Percentiles rank a stretch among this genome's conserved stretches.
These are phyloP conservation scores for Echinops telfairi DNA, from an alignment of 2,113 vertebrate species.

Conservation along the genomic window DNA sequence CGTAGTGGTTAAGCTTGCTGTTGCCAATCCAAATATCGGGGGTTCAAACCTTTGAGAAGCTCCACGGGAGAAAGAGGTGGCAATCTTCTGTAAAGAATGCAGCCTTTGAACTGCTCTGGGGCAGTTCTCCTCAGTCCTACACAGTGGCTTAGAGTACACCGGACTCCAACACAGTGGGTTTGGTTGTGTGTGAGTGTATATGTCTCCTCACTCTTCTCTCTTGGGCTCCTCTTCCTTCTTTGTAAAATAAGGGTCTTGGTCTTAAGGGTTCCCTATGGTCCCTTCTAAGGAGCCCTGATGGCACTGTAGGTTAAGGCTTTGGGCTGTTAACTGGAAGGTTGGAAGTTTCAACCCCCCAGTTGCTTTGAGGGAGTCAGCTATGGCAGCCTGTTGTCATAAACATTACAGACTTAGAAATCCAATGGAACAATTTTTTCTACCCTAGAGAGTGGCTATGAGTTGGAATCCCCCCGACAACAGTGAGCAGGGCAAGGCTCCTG, in stretches of 20 bases:
- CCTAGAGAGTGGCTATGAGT: too few relatives aligned
- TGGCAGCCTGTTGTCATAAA: too few relatives aligned
- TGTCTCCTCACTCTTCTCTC: background rate
- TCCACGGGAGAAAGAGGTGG: background rate
- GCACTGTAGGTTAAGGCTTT: too few relatives aligned
- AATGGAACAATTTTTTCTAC: too few relatives aligned
- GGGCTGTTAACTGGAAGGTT: too few relatives aligned
- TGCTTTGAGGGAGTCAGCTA: too few relatives aligned
- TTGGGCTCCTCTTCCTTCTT: slow-evolving; percentile 5
- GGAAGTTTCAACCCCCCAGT: too few relatives aligned
- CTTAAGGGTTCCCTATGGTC: slow-evolving; percentile 1
- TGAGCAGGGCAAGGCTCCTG: background rate
- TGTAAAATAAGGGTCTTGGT: background rate
- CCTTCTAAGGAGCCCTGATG: background rate
- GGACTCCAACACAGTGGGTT: background rate
- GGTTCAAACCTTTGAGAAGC: background rate
- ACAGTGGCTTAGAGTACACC: background rate
- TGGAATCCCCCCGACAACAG: too few relatives aligned
- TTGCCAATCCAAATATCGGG: background rate
- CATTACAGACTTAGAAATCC: too few relatives aligned
- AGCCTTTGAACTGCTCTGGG: background rate
- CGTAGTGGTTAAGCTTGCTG: background rate
- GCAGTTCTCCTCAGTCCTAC: background rate
- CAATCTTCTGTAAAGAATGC: background rate
- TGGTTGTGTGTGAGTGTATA: too few relatives aligned